Evolutionary conservation across 2,888 invertebrate genomes (phyloP), one percentile per base, ranked within the genome.

Genomic region (Chrysotoxum bicinctum): DNA sequence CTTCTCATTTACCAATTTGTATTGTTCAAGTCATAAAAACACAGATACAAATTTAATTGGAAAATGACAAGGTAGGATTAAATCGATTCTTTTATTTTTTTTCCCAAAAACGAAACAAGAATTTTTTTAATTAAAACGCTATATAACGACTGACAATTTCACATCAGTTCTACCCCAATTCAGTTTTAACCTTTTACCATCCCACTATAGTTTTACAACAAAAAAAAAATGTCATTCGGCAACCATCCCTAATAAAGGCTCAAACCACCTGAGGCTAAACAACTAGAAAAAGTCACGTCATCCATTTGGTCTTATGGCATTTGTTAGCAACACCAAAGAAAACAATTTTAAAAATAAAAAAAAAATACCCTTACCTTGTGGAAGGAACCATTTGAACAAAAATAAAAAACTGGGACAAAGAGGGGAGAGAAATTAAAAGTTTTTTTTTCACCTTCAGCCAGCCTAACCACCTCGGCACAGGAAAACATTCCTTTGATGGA

Each of bases 241-340:
- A 43, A 30, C 16, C 30, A 30, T 48, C 32, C 66, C 14, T n/a
- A 32, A 45, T 45, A 32, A 50, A 21, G 16, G 43, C 54, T 26
- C n/a, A 64, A 76, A 48, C 66, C 81, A 76, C 76, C 81, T 70
- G 52, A 64, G 77, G 82, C 66, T 54, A 77, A 45, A 68, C 77
- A 77, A 77, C 52, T 73, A 58, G 54, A 66, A 82, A 56, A 77
- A 82, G 69, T 37, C 82, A 72, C 64, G 77, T 77, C 73, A 77
- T 82, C 72, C 66, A 23, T 66, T 32, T 50, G 43, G 56, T 70
- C 58, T 62, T 70, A 35, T 50, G 52, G 40, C 72, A 66, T 56
- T 76, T 70, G 75, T 50, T 58, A 64, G 43, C 76, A 72, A 72
- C 50, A 72, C 75, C 45, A 54, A 81, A 48, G 64, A 37, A 70